Evolutionary conservation across 2,113 vertebrate species (phyloP), one percentile per base, ranked within the genome.

Genomic region (Misgurnus anguillicaudatus): DNA sequence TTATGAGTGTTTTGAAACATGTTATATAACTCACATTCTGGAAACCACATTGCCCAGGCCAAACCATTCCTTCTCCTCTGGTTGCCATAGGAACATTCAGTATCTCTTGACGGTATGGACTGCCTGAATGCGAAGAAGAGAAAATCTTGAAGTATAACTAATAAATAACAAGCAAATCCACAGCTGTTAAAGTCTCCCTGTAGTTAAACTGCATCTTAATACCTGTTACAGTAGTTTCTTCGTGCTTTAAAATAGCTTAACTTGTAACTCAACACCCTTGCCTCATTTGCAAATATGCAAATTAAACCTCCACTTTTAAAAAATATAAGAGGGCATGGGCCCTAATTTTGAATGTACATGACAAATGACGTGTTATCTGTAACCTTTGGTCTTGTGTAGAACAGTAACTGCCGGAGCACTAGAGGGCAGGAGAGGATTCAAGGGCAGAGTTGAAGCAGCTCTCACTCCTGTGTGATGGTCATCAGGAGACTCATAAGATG

Each of bases 91-190:
- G 86, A 63, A 86, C 61, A 58, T 87, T 75, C 53, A 93, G 55
- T 70, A 90, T 67, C 84, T 97, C 92, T 16, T 90, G 89, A 85
- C 92, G 92, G 24, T 90, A 94, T 42, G 92, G 87, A 87, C 85
- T 84, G 83, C 92, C 94, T 96, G 83, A 11, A 83, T 75, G 53
- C 57, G 16, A 51, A 51, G 14, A 51, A 51, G 48, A 16, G 11
- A 51, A 51, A 51, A 51, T 51, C 45, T 11, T 10, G 45, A 47
- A 47, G 9, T 42, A 7, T 42, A 42, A 42, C 9, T 7, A 7
- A 42, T 42, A 42, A 42, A 51, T 14, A 51, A 51, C 48, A 51
- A 51, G 48, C 48, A 16, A 42, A 51, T 13, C 14, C 48, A 51
- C 14, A 51, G 13, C 13, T 4, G 5, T 4, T 51, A 48, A 11